Percentiles rank a stretch among this genome's conserved stretches.
Conservation (phyloP, 2,888 invertebrate genomes). For the Pteria penguin region DNA sequence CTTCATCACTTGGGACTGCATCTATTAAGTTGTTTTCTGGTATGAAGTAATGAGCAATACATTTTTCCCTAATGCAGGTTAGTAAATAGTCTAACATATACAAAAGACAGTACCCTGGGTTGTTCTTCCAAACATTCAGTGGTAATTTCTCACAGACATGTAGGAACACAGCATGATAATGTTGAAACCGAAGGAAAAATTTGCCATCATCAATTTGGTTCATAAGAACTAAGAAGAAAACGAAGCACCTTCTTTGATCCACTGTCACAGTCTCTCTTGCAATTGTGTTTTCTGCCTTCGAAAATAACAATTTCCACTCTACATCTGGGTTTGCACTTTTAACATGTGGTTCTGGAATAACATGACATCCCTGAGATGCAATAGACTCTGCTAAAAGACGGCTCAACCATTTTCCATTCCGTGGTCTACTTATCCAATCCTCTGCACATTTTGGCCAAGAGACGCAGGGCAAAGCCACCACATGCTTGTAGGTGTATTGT, state of each 20-base stretch:
- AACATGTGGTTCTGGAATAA: background rate
- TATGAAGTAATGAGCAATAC: background rate
- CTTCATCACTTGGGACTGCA: background rate
- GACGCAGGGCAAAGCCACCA: background rate
- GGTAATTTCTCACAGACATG: background rate
- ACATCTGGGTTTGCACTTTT: background rate
- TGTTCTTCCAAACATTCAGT: background rate
- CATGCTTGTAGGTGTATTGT: background rate
- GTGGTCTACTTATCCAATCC: background rate
- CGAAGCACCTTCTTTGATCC: background rate
- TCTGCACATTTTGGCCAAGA: background rate
- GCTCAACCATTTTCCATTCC: background rate
- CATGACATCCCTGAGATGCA: background rate
- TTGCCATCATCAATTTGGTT: background rate
- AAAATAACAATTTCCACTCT: background rate
- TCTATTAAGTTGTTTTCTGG: background rate
- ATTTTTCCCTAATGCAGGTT: background rate
- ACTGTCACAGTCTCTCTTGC: background rate
- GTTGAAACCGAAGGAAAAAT: background rate
- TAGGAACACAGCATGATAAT: background rate
- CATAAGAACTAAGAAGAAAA: background rate
- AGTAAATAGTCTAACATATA: background rate
- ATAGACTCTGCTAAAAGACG: background rate
- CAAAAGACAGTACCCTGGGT: background rate
- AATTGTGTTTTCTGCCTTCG: background rate